phyloP scores from a whole-genome alignment of 2,888 invertebrate genomes.

The Liodrosophila aerea region DNA sequence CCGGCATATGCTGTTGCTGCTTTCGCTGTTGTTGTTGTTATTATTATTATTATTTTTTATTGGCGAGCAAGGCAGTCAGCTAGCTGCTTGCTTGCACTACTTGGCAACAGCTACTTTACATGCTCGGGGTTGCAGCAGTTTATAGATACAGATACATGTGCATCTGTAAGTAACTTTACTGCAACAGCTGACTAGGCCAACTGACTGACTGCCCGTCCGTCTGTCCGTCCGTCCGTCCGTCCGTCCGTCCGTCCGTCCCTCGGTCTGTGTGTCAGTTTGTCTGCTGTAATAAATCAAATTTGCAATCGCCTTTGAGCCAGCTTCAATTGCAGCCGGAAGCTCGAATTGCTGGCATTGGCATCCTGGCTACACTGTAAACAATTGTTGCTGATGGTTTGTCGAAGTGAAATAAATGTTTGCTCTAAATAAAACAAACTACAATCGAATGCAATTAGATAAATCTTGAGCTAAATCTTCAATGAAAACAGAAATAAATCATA shows the following conservation, averaged over 20 bases:
- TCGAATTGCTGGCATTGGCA: constrained; percentile 35
- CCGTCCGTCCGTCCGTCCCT: constrained; percentile 1
- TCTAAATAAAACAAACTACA: too few relatives aligned
- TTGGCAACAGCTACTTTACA: constrained; percentile 56
- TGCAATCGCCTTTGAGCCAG: constrained; percentile 70
- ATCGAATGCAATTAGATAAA: too few relatives aligned
- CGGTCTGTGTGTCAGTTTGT: constrained; percentile 6
- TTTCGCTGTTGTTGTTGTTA: constrained; percentile 16
- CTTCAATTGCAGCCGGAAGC: constrained; percentile 72
- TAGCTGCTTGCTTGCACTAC: constrained; percentile 46
- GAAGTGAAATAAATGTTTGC: too few relatives aligned
- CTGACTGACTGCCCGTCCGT: constrained; percentile 20
- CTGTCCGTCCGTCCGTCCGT: constrained; percentile 5
- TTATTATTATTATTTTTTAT: constrained; percentile 31
- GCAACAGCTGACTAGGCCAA: constrained; percentile 48
- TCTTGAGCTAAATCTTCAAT: too few relatives aligned
- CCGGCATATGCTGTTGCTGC: constrained; percentile 26
- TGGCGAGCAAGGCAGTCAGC: constrained; percentile 26
- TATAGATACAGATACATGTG: constrained; percentile 27
- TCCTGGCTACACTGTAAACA: not conserved
- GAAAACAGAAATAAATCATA: too few relatives aligned
- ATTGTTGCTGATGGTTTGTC: too few relatives aligned
- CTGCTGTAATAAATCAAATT: constrained; percentile 69
- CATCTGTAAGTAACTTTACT: constrained; percentile 2
- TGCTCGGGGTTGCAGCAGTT: constrained; percentile 31